Evolutionary conservation across 2,113 vertebrate species (phyloP), one percentile per base, ranked within the genome.

Genomic region (Psophia crepitans): DNA sequence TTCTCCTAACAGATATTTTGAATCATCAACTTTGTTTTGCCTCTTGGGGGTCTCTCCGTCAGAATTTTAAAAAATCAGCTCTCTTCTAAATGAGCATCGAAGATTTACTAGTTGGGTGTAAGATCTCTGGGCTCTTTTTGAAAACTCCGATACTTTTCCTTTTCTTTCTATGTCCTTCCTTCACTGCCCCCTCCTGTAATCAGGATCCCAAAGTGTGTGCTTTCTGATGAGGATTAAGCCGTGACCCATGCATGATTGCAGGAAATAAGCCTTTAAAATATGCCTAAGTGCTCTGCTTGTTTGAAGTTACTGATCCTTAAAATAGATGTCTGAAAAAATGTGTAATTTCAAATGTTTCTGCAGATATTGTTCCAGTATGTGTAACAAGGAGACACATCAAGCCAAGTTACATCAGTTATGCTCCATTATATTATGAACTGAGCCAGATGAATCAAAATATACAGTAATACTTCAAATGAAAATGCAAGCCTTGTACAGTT

Each of bases 281-380:
- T 85, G 85, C 96, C 66, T 88, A 91, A 96, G 88, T 92, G 84
- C 81, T 91, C 89, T 58, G 87, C 90, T 96, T 94, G 89, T 91
- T 95, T 95, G 94, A 94, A 94, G 93, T 82, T 76, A 93, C 89
- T 89, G 94, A 97, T 93, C 96, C 97, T 94, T 95, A 95, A 97
- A 95, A 97, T 92, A 93, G 96, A 94, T 69, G 66, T 56, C 92
- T 84, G 93, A 92, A 93, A 95, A 95, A 94, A 57, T 23, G 69
- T 70, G 74, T 90, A 69, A 91, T 91, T 93, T 91, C 64, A 80
- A 90, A 68, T 86, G 84, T 92, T 96, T 75, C 77, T 96, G 95
- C 76, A 91, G 94, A 91, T 84, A 87, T 58, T 71, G 90, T 71
- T 84, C 69, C 83, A 84, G 69, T 41, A 8, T 48, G 51, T 76